Conservation (phyloP, 2,113 vertebrate genomes). For the Oryzias javanicus region DNA sequence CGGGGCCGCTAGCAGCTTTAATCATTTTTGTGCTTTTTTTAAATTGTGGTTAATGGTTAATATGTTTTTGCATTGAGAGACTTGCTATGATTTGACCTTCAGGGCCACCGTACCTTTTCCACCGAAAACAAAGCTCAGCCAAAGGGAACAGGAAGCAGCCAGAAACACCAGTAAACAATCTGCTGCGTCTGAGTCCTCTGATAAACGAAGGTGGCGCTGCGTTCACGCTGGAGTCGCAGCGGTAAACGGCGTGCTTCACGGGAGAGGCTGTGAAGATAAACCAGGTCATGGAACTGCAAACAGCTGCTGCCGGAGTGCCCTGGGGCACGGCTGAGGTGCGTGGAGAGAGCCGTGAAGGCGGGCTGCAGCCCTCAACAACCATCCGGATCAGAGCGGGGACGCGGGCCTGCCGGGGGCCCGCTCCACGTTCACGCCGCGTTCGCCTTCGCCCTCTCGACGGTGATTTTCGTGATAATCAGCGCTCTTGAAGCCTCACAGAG, state of each 20-base stretch:
- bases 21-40: too few relatives aligned
- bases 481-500: slow-evolving; percentile 40
- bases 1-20: too few relatives aligned
- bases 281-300: slow-evolving; percentile 14
- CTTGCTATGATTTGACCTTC: too few relatives aligned
- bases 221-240: background rate
- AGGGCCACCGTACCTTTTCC: too few relatives aligned
- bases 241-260: slow-evolving; percentile 23
- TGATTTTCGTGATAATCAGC: slow-evolving; percentile 55
- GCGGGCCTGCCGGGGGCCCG: slow-evolving; percentile 47
- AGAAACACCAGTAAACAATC: too few relatives aligned
- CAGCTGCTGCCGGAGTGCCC: slow-evolving; percentile 9
- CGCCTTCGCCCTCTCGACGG: slow-evolving; percentile 31
- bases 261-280: slow-evolving; percentile 28
- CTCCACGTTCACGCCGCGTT: slow-evolving; percentile 45
- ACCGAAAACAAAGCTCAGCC: too few relatives aligned
- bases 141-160: too few relatives aligned
- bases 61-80: too few relatives aligned
- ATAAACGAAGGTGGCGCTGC: too few relatives aligned
- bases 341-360: slow-evolving; percentile 15
- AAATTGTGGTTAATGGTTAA: too few relatives aligned
- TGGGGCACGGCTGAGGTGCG: slow-evolving; percentile 2
- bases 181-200: too few relatives aligned
- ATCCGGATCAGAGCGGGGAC: slow-evolving; percentile 47
- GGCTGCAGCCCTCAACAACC: slow-evolving; percentile 38